Base-by-base conservation (phyloP, 2,797 vertebrate genomes). In the Iguana delicatissima region DNA sequence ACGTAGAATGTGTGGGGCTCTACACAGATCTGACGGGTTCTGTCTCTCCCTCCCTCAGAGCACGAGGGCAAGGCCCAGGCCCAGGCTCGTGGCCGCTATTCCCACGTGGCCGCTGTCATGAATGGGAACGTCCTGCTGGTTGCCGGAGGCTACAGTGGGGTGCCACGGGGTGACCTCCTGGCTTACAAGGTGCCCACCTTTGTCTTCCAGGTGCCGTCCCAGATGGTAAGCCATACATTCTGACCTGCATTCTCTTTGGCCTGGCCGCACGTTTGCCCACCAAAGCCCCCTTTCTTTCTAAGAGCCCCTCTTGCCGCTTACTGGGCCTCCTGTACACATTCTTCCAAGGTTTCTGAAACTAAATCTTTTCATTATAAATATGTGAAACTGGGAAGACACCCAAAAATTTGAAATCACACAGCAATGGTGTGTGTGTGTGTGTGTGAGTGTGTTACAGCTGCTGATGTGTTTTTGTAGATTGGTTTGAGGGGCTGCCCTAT, bases 151-250 rank as follows among this genome's bases (percentile, higher is more conserved):
- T 99, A 99, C 95, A 99, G 98, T 38, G 98, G 98, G 4, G 95
- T 97, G 92, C 98, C 98, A 22, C 98, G 98, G 1, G 98, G 98
- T 72, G 98, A 99, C 94, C 95, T 99, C 82, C 95, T 98, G 93
- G 98, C 98, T 24, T 99, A 98, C 96, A 99, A 99, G 97, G 98
- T 99, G 85, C 99, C 98, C 0, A 95, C 97, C 13, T 97, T 97
- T 3, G 97, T 97, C 90, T 97, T 97, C 89, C 96, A 97, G 91
- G 96, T 96, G 1, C 95, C 96, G 1, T 97, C 96, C 57, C 96
- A 94, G 0, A 96, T 96, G 0, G 97, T 97, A 90, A 97, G 96
- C 89, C 22, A 13, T 20, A 2, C n/a, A 13, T 0, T 16, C 55
- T 59, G 12, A 32, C 57, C 46, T 4, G 29, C 29, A 26, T 46